Base-by-base conservation (phyloP, 2,888 invertebrate species). In the Neocrepidodera transversa region DNA sequence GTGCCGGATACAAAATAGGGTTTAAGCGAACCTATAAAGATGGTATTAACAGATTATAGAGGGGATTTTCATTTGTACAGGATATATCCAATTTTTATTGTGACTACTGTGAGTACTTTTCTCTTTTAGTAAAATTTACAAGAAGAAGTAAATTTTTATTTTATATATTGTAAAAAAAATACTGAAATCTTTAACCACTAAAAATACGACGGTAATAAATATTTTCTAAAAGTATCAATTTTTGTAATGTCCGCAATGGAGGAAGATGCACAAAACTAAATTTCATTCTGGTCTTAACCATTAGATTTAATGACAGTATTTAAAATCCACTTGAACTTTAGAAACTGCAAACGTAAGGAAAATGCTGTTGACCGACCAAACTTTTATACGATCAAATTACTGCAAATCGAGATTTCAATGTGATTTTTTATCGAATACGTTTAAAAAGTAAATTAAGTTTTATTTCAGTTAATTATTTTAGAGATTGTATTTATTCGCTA, bases 241-340 rank as follows among this genome's bases (percentile, higher is more conserved):
- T n/a, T n/a, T n/a, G 10, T 38, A 38, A 38, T 8, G 38, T 5
- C 16, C 38, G 8, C 38, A 17, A 8, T 14, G 8, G 38, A 1
- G 14, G 26, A 26, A 45, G 26, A 13, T 28, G 26, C 45, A 11
- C 16, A 51, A 45, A 54, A 47, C 54, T 47, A 23, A 23, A 47
- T 55, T 49, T 51, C 32, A 26, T 42, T 43, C 58, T 51, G 55
- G 26, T 49, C 56, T 62, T 59, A 59, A 58, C 54, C 58, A 59
- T 62, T 62, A 52, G 47, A 52, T 45, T 48, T 52, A 51, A 58
- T 62, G 56, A 55, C 42, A 54, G 32, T 51, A 38, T 58, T 55
- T 52, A 43, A 36, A 49, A 35, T 55, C 47, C 43, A 52, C 62
- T 62, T 45, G 55, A 58, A 52, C 30, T 42, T 16, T 17, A 11